A percentile compares a stretch with the other conserved stretches of the same genome.
phyloP scores from a whole-genome alignment of 2,113 vertebrate genomes.

The Hemibagrus wyckioides region DNA sequence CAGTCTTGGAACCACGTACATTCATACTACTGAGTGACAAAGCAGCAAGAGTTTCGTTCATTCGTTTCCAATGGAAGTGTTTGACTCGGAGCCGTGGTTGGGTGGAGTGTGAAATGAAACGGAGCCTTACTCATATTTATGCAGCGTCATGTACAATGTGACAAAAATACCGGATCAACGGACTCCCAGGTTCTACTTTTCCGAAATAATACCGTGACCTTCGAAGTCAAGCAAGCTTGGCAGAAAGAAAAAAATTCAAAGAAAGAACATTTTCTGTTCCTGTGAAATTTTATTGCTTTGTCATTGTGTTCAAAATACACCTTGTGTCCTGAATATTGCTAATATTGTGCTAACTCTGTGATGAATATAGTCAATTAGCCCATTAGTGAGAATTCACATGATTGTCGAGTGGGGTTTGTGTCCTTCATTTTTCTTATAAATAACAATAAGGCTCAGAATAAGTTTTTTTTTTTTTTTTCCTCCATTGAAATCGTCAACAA shows the following conservation, averaged over 20 bases:
- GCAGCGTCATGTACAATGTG: background rate
- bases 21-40: background rate
- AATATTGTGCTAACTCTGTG: background rate
- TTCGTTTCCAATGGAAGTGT: conserved; percentile 12
- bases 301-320: background rate
- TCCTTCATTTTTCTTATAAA: background rate
- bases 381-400: background rate
- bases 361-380: background rate
- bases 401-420: background rate
- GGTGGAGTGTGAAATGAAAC: background rate
- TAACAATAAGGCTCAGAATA: background rate
- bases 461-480: background rate
- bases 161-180: background rate
- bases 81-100: background rate
- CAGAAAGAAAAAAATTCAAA: background rate
- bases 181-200: background rate
- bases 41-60: background rate
- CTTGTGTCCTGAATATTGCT: too few relatives aligned
- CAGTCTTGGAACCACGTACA: background rate
- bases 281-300: background rate
- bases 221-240: background rate
- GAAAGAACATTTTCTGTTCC: background rate
- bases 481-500: background rate
- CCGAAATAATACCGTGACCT: too few relatives aligned
- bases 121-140: background rate